Conservation (phyloP, 2,888 invertebrate genomes). For the Drosophila meridionalis region DNA sequence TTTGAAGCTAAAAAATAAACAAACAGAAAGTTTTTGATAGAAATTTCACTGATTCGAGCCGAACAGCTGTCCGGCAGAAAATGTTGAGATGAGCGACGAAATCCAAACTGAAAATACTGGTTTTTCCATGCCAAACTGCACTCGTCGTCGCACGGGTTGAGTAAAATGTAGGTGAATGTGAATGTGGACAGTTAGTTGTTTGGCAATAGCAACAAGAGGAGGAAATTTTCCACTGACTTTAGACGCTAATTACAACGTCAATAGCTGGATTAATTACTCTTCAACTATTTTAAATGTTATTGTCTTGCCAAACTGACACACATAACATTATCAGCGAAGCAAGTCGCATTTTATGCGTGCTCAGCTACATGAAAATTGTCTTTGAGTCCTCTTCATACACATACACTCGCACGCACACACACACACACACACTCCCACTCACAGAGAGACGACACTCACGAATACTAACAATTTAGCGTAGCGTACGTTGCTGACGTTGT, state of each 20-base stretch:
- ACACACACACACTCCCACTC: slow-evolving; percentile 22
- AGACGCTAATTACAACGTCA: slow-evolving; percentile 63
- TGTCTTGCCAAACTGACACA: slow-evolving; percentile 65
- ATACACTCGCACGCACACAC: slow-evolving; percentile 21
- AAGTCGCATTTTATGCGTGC: slow-evolving; percentile 40
- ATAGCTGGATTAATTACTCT: slow-evolving; percentile 42
- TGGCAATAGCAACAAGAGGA: slow-evolving; percentile 46
- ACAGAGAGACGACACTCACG: slow-evolving; percentile 38
- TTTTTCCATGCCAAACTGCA: slow-evolving; percentile 62
- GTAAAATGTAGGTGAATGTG: slow-evolving; percentile 52
- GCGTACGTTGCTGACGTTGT: slow-evolving; percentile 48
- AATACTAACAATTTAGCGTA: slow-evolving; percentile 47
- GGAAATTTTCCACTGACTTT: slow-evolving; percentile 70
- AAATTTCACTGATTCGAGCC: slow-evolving; percentile 54
- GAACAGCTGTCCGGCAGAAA: slow-evolving; percentile 59
- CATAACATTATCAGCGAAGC: slow-evolving; percentile 58
- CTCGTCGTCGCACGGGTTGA: slow-evolving; percentile 23
- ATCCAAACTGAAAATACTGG: slow-evolving; percentile 62
- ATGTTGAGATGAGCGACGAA: slow-evolving; percentile 9
- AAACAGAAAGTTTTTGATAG: slow-evolving; percentile 50
- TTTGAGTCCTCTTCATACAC: slow-evolving; percentile 35
- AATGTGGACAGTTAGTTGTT: slow-evolving; percentile 34
- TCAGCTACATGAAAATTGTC: slow-evolving; percentile 12
- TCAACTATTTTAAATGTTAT: slow-evolving; percentile 14
- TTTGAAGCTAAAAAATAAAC: slow-evolving; percentile 35